Conservation (phyloP, 2,797 vertebrate genomes). For the Pempheris klunzingeri region DNA sequence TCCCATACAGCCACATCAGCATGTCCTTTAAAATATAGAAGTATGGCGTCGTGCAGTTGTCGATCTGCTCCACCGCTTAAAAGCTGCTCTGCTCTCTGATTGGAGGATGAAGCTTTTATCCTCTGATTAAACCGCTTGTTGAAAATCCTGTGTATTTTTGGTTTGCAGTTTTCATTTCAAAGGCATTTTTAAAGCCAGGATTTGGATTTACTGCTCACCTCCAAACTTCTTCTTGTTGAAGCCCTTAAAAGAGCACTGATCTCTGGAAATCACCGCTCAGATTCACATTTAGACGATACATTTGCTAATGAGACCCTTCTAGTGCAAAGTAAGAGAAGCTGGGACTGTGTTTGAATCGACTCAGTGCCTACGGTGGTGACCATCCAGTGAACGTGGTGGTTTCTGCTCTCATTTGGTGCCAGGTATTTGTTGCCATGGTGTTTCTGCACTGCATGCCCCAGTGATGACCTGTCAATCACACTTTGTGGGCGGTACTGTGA, state of each 20-base stretch:
- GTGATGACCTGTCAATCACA: slow-evolving; percentile 32
- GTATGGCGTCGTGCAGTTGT: neutral
- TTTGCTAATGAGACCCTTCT: neutral
- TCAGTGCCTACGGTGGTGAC: neutral
- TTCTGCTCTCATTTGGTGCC: neutral
- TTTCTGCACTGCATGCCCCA: neutral
- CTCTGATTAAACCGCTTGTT: slow-evolving; percentile 5
- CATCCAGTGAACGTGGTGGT: neutral
- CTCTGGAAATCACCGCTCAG: slow-evolving; percentile 4
- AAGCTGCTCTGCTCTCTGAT: neutral
- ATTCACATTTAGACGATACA: neutral
- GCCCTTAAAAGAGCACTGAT: neutral
- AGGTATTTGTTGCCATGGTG: slow-evolving; percentile 7
- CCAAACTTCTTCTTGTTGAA: neutral
- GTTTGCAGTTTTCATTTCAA: neutral
- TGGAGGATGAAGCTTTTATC: neutral
- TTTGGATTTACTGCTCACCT: neutral
- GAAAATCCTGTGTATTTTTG: neutral
- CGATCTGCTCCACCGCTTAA: neutral
- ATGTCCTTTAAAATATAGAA: neutral
- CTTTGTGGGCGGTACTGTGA: neutral
- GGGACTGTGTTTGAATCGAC: neutral
- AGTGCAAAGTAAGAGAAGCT: neutral
- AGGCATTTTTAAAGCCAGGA: neutral
- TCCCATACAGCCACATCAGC: neutral